Evolutionary conservation across 2,888 invertebrate species (phyloP).

Genomic region (Leptura quadrifasciata): DNA sequence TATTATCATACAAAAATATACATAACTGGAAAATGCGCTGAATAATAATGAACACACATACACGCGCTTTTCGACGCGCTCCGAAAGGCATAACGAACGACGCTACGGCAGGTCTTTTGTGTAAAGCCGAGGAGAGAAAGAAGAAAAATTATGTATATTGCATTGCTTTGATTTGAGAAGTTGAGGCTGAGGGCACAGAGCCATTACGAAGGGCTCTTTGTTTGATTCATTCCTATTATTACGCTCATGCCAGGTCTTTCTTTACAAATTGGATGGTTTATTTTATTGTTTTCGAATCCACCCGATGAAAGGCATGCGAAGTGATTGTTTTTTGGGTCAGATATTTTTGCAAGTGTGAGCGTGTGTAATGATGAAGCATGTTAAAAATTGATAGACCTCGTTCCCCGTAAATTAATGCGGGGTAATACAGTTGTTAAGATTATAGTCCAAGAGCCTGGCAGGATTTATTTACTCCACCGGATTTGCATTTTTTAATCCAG

Average conservation of each 20-base stretch:
- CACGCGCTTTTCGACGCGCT: slow-evolving; percentile 20
- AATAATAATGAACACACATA: slow-evolving; percentile 37
- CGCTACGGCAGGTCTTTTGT: background rate
- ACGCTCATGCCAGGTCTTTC: slow-evolving; percentile 26
- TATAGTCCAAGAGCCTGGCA: no score
- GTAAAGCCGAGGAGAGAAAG: slow-evolving; percentile 13
- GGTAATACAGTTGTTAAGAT: no score
- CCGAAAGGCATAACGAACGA: slow-evolving; percentile 16
- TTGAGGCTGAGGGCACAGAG: slow-evolving; percentile 2
- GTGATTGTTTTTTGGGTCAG: slow-evolving; percentile 23
- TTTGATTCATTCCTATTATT: slow-evolving; percentile 35
- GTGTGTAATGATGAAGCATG: background rate
- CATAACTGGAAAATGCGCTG: slow-evolving; percentile 34
- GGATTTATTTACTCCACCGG: no score
- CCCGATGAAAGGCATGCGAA: background rate
- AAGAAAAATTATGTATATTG: slow-evolving; percentile 38
- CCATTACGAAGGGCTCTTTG: slow-evolving; percentile 31
- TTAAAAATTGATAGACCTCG: background rate
- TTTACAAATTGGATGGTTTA: slow-evolving; percentile 38
- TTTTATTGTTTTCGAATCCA: slow-evolving; percentile 32
- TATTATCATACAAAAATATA: slow-evolving; percentile 43
- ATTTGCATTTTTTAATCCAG: no score
- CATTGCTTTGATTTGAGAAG: slow-evolving; percentile 29
- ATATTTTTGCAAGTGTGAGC: background rate
- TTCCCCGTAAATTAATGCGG: background rate